phyloP scores from a whole-genome alignment of 2,113 vertebrate species.

The Siphamia tubifer region DNA sequence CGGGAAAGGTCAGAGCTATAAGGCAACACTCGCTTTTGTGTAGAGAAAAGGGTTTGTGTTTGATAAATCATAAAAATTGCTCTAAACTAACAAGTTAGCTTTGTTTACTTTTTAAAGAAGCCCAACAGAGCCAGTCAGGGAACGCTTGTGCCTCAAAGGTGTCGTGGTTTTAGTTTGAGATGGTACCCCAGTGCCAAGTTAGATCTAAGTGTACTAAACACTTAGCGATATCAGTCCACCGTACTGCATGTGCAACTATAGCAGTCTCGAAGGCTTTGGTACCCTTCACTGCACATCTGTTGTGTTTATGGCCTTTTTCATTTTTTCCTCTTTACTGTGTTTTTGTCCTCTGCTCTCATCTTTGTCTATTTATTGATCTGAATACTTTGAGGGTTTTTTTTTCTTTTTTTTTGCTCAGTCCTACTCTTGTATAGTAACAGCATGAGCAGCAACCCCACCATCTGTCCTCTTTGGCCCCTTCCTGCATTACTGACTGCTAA shows the following conservation, averaged over 20 bases:
- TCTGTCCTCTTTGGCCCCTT: slow-evolving; percentile 50
- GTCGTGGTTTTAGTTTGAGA: neutral
- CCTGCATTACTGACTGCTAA: slow-evolving; percentile 47
- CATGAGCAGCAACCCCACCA: slow-evolving; percentile 43
- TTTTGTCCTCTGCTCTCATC: slow-evolving; percentile 36
- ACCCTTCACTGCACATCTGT: slow-evolving; percentile 4
- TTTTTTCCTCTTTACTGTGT: neutral
- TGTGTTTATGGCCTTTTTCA: neutral
- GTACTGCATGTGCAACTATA: neutral
- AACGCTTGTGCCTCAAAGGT: neutral
- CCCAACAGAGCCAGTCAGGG: too few species aligned
- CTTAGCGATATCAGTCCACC: neutral
- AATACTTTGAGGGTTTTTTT: too few species aligned
- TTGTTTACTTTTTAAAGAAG: neutral
- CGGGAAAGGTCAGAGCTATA: slow-evolving; percentile 43
- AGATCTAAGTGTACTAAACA: neutral
- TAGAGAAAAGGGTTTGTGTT: too few species aligned
- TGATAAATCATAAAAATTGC: too few species aligned
- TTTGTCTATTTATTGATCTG: slow-evolving; percentile 52
- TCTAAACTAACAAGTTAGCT: too few species aligned
- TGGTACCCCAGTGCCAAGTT: neutral
- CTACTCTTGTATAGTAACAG: slow-evolving; percentile 14
- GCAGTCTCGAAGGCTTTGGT: neutral
- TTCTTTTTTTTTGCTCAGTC: slow-evolving; percentile 24
- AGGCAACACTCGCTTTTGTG: slow-evolving; percentile 8